Conservation (phyloP, 2,888 invertebrate genomes). For the Galeruca laticollis region DNA sequence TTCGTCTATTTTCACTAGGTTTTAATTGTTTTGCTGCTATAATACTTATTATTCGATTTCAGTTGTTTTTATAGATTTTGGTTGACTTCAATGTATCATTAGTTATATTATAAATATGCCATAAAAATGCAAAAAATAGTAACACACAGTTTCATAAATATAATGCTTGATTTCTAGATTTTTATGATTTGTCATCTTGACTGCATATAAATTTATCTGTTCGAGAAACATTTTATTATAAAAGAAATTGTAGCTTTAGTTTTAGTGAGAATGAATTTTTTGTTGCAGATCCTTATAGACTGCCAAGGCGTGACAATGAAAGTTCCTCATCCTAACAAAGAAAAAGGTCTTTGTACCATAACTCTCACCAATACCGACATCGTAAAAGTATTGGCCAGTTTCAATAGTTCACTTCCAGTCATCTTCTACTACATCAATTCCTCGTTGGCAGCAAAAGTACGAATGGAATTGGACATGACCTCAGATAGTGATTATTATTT, state of each 20-base stretch:
- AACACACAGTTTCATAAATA: too few species aligned
- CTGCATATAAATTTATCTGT: too few species aligned
- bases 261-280: constrained; percentile 15
- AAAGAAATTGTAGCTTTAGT: too few species aligned
- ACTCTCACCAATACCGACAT: constrained; percentile 79
- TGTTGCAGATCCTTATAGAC: constrained; percentile 58
- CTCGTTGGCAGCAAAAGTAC: constrained; percentile 76
- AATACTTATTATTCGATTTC: too few species aligned
- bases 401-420: constrained; percentile 81
- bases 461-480: constrained; percentile 79
- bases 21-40: too few species aligned
- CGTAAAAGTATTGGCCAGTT: constrained; percentile 81
- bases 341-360: constrained; percentile 71
- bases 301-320: constrained; percentile 66
- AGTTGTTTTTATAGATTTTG: too few species aligned
- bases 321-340: constrained; percentile 72
- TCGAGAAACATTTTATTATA: too few species aligned
- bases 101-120: too few species aligned
- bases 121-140: too few species aligned
- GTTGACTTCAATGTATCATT: too few species aligned
- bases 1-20: too few species aligned
- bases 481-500: constrained; percentile 69
- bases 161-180: neutral
- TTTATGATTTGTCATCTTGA: too few species aligned
- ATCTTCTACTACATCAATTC: constrained; percentile 84